Percentiles rank a stretch among this genome's conserved stretches.
Conservation (phyloP, 1,140 invertebrate species). For the Magallana gigas region DNA sequence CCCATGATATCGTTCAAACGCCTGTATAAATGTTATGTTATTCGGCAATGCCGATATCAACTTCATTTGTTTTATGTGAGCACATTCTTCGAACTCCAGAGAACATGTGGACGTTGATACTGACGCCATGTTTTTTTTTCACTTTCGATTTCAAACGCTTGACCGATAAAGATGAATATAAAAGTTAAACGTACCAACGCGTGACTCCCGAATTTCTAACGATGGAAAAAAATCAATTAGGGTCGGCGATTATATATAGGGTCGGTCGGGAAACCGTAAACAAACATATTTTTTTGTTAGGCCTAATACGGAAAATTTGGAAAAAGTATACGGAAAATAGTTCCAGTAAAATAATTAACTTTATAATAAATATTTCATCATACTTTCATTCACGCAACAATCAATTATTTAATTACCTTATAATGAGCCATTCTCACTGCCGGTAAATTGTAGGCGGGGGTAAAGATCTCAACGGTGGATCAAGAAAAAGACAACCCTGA, state of each 20-base stretch:
- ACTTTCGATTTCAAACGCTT: neutral
- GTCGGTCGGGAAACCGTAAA: slow-evolving; percentile 2
- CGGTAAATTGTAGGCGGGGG: too few species aligned
- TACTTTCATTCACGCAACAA: too few species aligned
- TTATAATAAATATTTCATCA: too few species aligned
- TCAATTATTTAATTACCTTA: too few species aligned
- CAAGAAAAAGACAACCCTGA: too few species aligned
- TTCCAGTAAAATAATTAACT: too few species aligned
- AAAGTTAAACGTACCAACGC: neutral
- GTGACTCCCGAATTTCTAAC: neutral
- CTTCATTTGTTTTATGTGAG: neutral
- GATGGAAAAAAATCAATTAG: neutral
- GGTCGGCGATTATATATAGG: neutral
- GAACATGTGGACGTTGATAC: neutral
- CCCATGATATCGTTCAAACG: neutral
- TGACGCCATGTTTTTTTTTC: neutral
- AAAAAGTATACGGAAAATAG: too few species aligned
- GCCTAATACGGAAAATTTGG: neutral
- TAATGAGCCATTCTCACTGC: too few species aligned
- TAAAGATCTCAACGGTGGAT: too few species aligned
- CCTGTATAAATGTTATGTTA: neutral
- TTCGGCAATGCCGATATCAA: neutral
- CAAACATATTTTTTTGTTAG: neutral
- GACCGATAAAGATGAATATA: neutral
- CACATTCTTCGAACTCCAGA: neutral